A percentile compares a stretch with the other conserved stretches of the same genome.
phyloP scores from a whole-genome alignment of 92 coral and sea anemone genomes.

The Meandrina meandrites region DNA sequence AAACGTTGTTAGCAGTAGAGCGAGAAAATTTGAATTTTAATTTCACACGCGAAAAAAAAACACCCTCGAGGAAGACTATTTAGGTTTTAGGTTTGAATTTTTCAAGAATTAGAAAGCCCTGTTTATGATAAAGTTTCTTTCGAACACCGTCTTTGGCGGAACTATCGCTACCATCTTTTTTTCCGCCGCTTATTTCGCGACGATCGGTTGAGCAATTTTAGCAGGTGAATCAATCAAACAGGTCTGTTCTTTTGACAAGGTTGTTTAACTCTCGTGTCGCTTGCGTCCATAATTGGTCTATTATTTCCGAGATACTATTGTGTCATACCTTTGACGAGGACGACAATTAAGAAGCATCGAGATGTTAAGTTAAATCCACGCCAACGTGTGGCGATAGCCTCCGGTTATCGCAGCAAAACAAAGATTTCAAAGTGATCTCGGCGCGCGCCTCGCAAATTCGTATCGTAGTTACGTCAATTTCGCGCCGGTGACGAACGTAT shows the following conservation, averaged over 20 bases:
- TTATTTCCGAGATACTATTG: background rate
- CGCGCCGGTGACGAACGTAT: background rate
- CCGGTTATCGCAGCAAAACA: conserved; percentile 11
- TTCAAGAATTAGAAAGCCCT: background rate
- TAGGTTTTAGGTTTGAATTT: background rate
- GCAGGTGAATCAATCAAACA: conserved; percentile 20
- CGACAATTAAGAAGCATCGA: conserved; percentile 1
- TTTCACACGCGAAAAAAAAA: background rate
- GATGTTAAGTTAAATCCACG: background rate
- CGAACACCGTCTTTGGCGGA: background rate
- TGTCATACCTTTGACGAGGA: background rate
- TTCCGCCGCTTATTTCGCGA: background rate
- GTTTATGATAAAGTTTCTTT: background rate
- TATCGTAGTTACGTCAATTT: conserved; percentile 9
- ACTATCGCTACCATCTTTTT: background rate
- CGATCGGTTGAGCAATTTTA: conserved; percentile 26
- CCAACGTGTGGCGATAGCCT: background rate
- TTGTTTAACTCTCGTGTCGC: conserved; percentile 13
- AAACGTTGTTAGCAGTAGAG: background rate
- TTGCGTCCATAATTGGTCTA: conserved; percentile 16
- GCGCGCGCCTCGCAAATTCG: background rate
- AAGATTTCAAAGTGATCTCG: conserved; percentile 12
- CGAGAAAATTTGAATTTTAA: background rate
- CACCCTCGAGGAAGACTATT: too few species aligned
- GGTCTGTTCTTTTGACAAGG: conserved; percentile 11